Conservation (phyloP, 2,113 vertebrate species). For the Deroptyus accipitrinus region DNA sequence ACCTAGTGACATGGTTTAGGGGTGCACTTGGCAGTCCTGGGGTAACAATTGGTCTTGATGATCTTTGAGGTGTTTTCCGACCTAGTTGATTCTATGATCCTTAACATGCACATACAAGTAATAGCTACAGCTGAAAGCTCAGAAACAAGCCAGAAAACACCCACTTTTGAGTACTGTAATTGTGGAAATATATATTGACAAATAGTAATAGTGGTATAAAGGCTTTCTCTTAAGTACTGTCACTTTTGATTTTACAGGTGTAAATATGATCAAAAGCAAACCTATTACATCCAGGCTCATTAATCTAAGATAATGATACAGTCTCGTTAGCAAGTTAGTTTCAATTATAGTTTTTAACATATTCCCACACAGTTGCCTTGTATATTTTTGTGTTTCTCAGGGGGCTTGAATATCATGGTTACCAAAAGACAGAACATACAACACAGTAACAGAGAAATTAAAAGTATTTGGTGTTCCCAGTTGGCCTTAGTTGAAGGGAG, state of each 20-base stretch:
- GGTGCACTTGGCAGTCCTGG: not conserved
- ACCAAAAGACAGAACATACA: not conserved
- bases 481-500: not conserved
- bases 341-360: not conserved
- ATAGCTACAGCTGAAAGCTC: not conserved
- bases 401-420: not conserved
- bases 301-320: not conserved
- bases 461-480: slow-evolving; percentile 14
- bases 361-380: not conserved
- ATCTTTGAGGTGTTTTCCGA: not conserved
- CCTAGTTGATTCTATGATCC: not conserved
- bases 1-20: not conserved
- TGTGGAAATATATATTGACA: not conserved
- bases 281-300: not conserved
- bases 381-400: not conserved
- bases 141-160: not conserved
- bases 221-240: not conserved
- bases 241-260: not conserved
- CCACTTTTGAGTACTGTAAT: not conserved
- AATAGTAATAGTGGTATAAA: not conserved
- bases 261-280: not conserved
- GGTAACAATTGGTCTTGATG: not conserved
- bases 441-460: not conserved
- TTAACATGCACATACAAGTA: not conserved
- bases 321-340: not conserved